These are phyloP conservation scores for Thera obeliscata DNA, from an alignment of 2,888 invertebrate genomes.

Conservation along the genomic window DNA sequence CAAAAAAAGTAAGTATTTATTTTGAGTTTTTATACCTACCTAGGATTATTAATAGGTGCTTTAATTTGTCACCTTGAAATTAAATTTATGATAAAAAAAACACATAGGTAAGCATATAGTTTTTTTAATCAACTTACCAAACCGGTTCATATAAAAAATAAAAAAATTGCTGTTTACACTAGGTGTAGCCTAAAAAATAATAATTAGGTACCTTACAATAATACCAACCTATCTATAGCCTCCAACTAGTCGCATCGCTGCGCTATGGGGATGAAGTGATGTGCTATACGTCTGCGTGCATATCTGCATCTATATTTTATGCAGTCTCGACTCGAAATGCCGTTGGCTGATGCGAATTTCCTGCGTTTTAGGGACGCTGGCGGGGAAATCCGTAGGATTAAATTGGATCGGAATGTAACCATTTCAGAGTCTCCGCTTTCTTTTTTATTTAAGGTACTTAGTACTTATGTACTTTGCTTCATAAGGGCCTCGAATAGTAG, in stretches of 20 bases:
- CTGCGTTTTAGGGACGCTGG: constrained; percentile 55
- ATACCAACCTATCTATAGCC: constrained; percentile 33
- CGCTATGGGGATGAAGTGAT: constrained; percentile 55
- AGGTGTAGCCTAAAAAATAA: too few relatives aligned
- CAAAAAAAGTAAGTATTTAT: constrained; percentile 84
- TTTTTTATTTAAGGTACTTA: too few relatives aligned
- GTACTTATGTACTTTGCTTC: too few relatives aligned
- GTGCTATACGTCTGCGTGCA: constrained; percentile 79
- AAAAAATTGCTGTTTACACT: too few relatives aligned
- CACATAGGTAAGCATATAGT: too few relatives aligned
- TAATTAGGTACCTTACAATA: too few relatives aligned
- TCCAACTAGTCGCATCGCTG: constrained; percentile 5
- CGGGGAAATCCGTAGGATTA: constrained; percentile 53
- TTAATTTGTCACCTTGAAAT: too few relatives aligned
- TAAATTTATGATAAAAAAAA: too few relatives aligned
- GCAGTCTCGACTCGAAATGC: constrained; percentile 60
- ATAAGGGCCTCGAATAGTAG: too few relatives aligned
- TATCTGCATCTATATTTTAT: constrained; percentile 61
- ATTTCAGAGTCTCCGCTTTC: not conserved
- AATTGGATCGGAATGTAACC: constrained; percentile 19
- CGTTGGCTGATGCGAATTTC: constrained; percentile 62
- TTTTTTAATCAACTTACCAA: too few relatives aligned
- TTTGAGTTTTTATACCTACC: not conserved
- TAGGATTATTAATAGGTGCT: too few relatives aligned
- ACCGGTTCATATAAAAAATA: too few relatives aligned